These are phyloP conservation scores for Xenopus laevis DNA, from an alignment of 2,113 vertebrate genomes.

Conservation along the genomic window DNA sequence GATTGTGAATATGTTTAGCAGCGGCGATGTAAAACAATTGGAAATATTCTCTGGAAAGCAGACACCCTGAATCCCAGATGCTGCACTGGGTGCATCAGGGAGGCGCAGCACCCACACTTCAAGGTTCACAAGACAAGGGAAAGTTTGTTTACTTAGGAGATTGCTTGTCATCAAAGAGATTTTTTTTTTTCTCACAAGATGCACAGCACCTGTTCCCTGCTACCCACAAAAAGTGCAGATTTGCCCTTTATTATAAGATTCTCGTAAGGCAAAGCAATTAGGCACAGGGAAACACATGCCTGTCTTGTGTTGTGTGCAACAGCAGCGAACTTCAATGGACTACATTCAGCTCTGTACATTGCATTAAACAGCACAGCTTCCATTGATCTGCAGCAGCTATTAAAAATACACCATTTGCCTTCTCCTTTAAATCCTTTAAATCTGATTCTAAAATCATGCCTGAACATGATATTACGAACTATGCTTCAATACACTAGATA, in stretches of 20 bases:
- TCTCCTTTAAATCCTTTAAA: too few species aligned
- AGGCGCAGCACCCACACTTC: slow-evolving; percentile 63
- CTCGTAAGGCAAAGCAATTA: slow-evolving; percentile 15
- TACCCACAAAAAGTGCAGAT: slow-evolving; percentile 37
- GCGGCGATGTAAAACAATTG: slow-evolving; percentile 49
- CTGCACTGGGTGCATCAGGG: slow-evolving; percentile 49
- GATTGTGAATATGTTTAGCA: slow-evolving; percentile 53
- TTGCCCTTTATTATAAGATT: slow-evolving; percentile 25
- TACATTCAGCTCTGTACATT: too few species aligned
- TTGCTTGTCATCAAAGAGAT: slow-evolving; percentile 63
- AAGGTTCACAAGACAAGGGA: slow-evolving; percentile 67
- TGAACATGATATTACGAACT: too few species aligned
- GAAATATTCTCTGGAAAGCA: slow-evolving; percentile 54
- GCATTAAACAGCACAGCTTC: too few species aligned
- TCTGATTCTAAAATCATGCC: too few species aligned
- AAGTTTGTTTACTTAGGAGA: slow-evolving; percentile 73
- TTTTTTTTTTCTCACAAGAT: slow-evolving; percentile 47
- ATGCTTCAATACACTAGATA: too few species aligned
- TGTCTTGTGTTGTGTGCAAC: too few species aligned
- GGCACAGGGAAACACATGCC: background rate
- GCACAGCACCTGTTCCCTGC: slow-evolving; percentile 55
- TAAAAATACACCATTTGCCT: too few species aligned
- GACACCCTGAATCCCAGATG: slow-evolving; percentile 42
- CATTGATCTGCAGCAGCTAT: too few species aligned
- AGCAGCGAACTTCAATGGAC: too few species aligned